These are phyloP conservation scores for Cotesia typhae DNA, from an alignment of 1,140 invertebrate genomes.

Conservation along the genomic window DNA sequence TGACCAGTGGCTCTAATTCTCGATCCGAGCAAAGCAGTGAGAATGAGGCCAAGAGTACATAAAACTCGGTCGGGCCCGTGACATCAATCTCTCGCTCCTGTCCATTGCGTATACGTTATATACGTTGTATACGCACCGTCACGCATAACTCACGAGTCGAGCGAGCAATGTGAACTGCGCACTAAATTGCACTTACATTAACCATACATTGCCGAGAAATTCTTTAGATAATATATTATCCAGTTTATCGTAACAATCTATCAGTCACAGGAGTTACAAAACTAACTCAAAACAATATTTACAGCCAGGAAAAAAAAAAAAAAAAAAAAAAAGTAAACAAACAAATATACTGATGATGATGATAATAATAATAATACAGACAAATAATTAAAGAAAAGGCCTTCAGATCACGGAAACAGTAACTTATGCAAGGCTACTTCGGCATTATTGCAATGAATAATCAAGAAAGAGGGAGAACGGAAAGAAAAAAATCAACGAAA, in stretches of 20 bases:
- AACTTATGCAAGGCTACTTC: constrained; percentile 1
- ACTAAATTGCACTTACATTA: constrained; percentile 15
- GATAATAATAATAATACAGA: background rate
- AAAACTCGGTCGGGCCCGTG: constrained; percentile 33
- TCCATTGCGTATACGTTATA: constrained; percentile 17
- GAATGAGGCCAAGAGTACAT: constrained; percentile 42
- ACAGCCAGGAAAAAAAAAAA: background rate
- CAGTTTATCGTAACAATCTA: background rate
- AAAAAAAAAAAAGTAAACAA: background rate
- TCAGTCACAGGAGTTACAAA: background rate
- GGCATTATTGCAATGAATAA: constrained; percentile 22
- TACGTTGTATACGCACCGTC: constrained; percentile 21
- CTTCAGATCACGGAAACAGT: background rate
- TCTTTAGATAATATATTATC: constrained; percentile 10
- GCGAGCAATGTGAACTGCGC: constrained; percentile 26
- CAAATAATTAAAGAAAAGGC: background rate
- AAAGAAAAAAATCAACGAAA: constrained; percentile 15
- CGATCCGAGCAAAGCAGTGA: constrained; percentile 16
- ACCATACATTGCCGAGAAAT: background rate
- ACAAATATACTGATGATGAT: background rate
- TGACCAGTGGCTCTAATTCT: no score
- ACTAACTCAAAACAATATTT: background rate
- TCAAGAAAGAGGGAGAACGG: constrained; percentile 20
- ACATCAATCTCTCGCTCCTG: constrained; percentile 42
- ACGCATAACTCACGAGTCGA: constrained; percentile 23